Evolutionary conservation across 2,113 vertebrate genomes (phyloP).

Genomic region (Calyptommatus sinebrachiatus): DNA sequence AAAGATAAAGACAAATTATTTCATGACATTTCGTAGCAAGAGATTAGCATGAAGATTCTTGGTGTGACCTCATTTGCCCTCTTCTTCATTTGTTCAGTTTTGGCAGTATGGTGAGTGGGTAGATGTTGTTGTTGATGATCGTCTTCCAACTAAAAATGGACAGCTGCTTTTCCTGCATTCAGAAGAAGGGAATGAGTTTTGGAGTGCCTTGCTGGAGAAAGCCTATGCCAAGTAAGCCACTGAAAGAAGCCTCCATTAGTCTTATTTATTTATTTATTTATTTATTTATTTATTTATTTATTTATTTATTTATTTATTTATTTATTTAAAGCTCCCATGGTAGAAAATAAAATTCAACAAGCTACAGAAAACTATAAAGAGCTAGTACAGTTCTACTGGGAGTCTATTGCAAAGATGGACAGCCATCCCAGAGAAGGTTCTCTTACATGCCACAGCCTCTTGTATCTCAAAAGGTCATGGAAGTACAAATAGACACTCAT

Average conservation of each 20-base stretch:
- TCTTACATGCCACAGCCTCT: no score
- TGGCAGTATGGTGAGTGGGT: slow-evolving; percentile 80
- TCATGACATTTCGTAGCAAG: neutral
- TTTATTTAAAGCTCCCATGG: no score
- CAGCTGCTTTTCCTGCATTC: slow-evolving; percentile 76
- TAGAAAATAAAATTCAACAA: no score
- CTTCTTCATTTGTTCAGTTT: slow-evolving; percentile 62
- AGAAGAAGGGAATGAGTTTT: slow-evolving; percentile 71
- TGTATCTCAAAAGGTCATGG: no score
- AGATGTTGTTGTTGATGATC: slow-evolving; percentile 77
- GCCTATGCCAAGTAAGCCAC: slow-evolving; percentile 75
- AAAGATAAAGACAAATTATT: neutral
- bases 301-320: no score
- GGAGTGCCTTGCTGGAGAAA: slow-evolving; percentile 80
- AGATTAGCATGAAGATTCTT: neutral
- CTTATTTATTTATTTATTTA: neutral
- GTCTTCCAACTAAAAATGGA: slow-evolving; percentile 73
- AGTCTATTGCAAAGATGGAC: no score
- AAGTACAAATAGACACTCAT: no score
- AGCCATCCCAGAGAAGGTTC: no score
- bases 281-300: no score
- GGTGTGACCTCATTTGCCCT: neutral
- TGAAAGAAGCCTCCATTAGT: neutral
- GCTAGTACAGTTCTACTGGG: no score
- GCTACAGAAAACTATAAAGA: no score